Evolutionary conservation across 2,888 invertebrate species (phyloP).

Genomic region (Rapana venosa): DNA sequence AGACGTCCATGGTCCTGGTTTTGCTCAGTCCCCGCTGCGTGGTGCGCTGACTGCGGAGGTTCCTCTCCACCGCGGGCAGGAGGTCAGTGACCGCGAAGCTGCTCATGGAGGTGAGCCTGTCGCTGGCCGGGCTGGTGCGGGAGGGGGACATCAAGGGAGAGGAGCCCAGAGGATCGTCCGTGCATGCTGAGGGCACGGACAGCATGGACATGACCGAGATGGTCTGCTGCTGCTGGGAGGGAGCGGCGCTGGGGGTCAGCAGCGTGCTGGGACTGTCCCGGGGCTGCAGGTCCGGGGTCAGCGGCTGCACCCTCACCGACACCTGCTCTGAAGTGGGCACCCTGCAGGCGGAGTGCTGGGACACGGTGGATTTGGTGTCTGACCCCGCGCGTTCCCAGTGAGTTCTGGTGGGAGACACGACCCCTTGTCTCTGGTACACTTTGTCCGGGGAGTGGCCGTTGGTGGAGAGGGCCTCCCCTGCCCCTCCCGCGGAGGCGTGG

Average conservation of each 20-base stretch:
- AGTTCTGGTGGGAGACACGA: not conserved
- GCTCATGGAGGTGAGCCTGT: slow-evolving; percentile 6
- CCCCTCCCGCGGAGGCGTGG: not conserved
- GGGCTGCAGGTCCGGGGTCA: slow-evolving; percentile 8
- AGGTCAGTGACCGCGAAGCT: slow-evolving; percentile 48
- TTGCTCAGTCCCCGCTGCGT: slow-evolving; percentile 31
- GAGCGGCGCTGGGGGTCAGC: not conserved
- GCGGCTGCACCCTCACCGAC: slow-evolving; percentile 9
- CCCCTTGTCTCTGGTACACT: slow-evolving; percentile 11
- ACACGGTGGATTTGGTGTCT: not conserved
- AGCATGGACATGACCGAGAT: slow-evolving; percentile 3
- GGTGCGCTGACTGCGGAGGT: slow-evolving; percentile 15
- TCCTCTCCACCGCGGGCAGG: slow-evolving; percentile 51
- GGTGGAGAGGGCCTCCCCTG: not conserved
- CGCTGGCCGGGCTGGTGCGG: not conserved
- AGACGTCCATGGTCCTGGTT: slow-evolving; percentile 22
- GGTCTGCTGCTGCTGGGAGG: not conserved
- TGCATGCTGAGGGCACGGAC: not conserved
- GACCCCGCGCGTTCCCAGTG: not conserved
- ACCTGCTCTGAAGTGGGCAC: not conserved
- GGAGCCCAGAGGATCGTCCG: slow-evolving; percentile 4
- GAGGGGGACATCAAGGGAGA: slow-evolving; percentile 8
- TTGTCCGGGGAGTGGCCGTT: slow-evolving; percentile 19
- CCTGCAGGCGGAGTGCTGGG: not conserved
- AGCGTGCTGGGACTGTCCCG: not conserved